Evolutionary conservation across 2,888 invertebrate genomes (phyloP).

Genomic region (Drosophila eohydei): DNA sequence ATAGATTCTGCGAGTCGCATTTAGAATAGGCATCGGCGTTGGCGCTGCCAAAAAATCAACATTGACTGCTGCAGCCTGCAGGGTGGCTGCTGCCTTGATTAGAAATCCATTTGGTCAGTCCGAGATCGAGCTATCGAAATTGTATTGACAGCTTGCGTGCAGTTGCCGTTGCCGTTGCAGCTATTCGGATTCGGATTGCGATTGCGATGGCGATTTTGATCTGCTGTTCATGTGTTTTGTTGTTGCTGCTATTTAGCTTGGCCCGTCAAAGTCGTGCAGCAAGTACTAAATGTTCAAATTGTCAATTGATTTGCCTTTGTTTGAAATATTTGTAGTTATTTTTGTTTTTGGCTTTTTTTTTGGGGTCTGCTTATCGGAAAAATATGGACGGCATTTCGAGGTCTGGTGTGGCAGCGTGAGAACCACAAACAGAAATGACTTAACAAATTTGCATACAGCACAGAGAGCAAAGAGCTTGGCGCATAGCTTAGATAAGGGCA

Average conservation of each 20-base stretch:
- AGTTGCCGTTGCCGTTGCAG: slow-evolving; percentile 26
- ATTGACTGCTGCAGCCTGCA: slow-evolving; percentile 6
- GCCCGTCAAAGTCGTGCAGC: slow-evolving; percentile 61
- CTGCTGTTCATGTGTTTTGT: slow-evolving; percentile 25
- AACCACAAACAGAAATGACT: slow-evolving; percentile 79
- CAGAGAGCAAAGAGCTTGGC: slow-evolving; percentile 33
- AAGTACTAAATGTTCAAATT: slow-evolving; percentile 72
- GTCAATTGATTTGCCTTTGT: slow-evolving; percentile 66
- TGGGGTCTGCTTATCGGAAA: slow-evolving; percentile 22
- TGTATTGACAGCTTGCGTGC: slow-evolving; percentile 46
- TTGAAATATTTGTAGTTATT: slow-evolving; percentile 23
- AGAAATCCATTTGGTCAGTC: slow-evolving; percentile 32
- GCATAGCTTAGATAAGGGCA: slow-evolving; percentile 76
- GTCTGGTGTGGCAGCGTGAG: slow-evolving; percentile 72
- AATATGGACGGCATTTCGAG: slow-evolving; percentile 48
- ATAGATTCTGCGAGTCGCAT: slow-evolving; percentile 62
- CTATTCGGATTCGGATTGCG: slow-evolving; percentile 34
- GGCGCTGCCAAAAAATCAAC: slow-evolving; percentile 11
- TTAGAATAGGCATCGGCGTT: slow-evolving; percentile 57
- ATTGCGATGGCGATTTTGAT: slow-evolving; percentile 26
- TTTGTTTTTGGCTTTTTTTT: neutral
- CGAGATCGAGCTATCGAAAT: slow-evolving; percentile 42
- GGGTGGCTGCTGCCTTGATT: slow-evolving; percentile 36
- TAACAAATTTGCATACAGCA: slow-evolving; percentile 74
- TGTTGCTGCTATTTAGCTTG: slow-evolving; percentile 14